Evolutionary conservation across 1,140 invertebrate genomes (phyloP).

Genomic region (Drosophila ogumai): DNA sequence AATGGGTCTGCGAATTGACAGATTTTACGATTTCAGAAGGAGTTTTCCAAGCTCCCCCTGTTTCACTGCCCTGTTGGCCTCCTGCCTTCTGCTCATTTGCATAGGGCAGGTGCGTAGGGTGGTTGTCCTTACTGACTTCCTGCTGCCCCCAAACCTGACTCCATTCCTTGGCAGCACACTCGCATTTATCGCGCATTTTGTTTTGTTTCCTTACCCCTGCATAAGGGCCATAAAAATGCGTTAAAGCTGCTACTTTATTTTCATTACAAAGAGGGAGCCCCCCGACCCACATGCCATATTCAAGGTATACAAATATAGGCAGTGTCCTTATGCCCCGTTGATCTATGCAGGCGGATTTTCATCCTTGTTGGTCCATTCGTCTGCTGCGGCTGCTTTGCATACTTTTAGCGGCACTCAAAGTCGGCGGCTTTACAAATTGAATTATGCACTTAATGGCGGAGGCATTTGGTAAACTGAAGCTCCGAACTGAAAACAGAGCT

Average conservation of each 20-base stretch:
- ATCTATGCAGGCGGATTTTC: slow-evolving; percentile 58
- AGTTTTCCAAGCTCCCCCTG: not conserved
- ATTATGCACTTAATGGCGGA: slow-evolving; percentile 75
- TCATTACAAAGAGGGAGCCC: slow-evolving; percentile 50
- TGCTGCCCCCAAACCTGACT: not conserved
- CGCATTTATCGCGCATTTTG: slow-evolving; percentile 49
- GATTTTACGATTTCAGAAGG: slow-evolving; percentile 64
- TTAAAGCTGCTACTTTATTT: slow-evolving; percentile 81
- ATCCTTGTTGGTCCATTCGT: slow-evolving; percentile 23
- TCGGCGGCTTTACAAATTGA: slow-evolving; percentile 70
- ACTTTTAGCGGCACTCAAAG: slow-evolving; percentile 76
- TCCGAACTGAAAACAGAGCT: not conserved
- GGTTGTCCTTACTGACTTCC: not conserved
- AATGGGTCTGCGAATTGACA: slow-evolving; percentile 76
- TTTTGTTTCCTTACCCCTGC: slow-evolving; percentile 20
- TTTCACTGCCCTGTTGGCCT: not conserved
- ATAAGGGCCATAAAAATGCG: slow-evolving; percentile 73
- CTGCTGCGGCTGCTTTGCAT: slow-evolving; percentile 64
- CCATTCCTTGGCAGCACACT: slow-evolving; percentile 4
- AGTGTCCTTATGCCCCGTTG: slow-evolving; percentile 44
- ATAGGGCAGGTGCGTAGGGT: slow-evolving; percentile 51
- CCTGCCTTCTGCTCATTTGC: slow-evolving; percentile 54
- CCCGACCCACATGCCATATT: not conserved
- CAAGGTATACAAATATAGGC: not conserved
- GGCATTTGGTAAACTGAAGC: slow-evolving; percentile 18